Percentiles rank a stretch among this genome's conserved stretches.
phyloP scores from a whole-genome alignment of 2,113 vertebrate species.

The Himantopus leucocephalus region DNA sequence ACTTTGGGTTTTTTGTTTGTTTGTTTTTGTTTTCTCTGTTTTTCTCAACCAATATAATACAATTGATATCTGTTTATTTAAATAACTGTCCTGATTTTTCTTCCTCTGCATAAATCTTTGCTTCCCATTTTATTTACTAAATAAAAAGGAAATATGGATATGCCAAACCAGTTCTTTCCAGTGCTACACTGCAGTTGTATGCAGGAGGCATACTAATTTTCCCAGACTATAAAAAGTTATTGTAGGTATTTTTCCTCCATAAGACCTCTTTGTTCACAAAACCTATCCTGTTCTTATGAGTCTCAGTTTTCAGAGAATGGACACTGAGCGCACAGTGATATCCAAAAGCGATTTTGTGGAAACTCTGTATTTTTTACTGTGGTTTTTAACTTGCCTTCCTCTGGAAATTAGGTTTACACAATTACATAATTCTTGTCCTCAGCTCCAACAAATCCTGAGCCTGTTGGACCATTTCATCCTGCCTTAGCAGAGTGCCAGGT shows the following conservation, averaged over 20 bases:
- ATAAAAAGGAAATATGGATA: not conserved
- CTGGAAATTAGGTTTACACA: slow-evolving; percentile 15
- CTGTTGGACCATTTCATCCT: not conserved
- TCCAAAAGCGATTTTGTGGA: not conserved
- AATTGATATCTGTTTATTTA: not conserved
- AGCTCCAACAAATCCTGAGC: slow-evolving; percentile 7
- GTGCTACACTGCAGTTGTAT: slow-evolving; percentile 16
- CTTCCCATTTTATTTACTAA: slow-evolving; percentile 2
- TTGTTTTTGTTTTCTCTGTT: not conserved
- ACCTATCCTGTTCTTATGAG: not conserved
- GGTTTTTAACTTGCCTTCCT: not conserved
- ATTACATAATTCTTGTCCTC: not conserved
- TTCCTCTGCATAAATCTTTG: not conserved
- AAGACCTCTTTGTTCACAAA: not conserved
- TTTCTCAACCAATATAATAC: not conserved
- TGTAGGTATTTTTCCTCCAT: not conserved
- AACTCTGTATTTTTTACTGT: not conserved
- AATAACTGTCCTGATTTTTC: not conserved
- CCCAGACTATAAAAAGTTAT: not conserved
- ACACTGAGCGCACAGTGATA: not conserved
- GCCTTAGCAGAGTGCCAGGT: not conserved
- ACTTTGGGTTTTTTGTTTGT: not conserved
- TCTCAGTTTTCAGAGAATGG: not conserved
- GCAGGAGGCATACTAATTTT: slow-evolving; percentile 44
- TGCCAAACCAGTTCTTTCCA: not conserved